Percentiles rank a stretch among this genome's conserved stretches.
Conservation (phyloP, 2,797 vertebrate genomes). For the Poecile montanus region DNA sequence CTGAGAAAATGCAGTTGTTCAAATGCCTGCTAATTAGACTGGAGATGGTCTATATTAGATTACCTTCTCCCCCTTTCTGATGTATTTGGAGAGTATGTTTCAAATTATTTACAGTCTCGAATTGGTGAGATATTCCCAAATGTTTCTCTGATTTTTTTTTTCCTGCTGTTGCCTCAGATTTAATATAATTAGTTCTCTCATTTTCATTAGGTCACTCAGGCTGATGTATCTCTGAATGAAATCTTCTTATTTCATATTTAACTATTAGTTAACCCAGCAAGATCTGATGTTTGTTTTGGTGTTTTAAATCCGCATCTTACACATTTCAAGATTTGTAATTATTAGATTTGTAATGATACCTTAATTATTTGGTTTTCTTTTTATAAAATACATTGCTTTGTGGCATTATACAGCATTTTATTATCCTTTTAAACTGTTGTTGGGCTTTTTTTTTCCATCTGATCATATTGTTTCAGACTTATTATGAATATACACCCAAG, state of each 20-base stretch:
- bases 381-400: slow-evolving; percentile 54
- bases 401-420: slow-evolving; percentile 39
- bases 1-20: slow-evolving; percentile 15
- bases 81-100: slow-evolving; percentile 37
- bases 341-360: slow-evolving; percentile 32
- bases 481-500: slow-evolving; percentile 27
- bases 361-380: slow-evolving; percentile 67
- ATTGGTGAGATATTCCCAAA: slow-evolving; percentile 37
- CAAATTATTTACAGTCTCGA: slow-evolving; percentile 53
- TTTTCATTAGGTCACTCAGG: slow-evolving; percentile 37
- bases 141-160: not conserved
- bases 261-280: slow-evolving; percentile 45
- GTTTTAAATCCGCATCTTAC: slow-evolving; percentile 24
- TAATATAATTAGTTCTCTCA: slow-evolving; percentile 41
- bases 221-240: slow-evolving; percentile 36
- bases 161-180: not conserved
- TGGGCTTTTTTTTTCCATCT: slow-evolving; percentile 38
- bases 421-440: slow-evolving; percentile 45
- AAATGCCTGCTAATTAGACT: slow-evolving; percentile 28
- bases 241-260: slow-evolving; percentile 49
- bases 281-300: slow-evolving; percentile 43
- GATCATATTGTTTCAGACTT: slow-evolving; percentile 60
- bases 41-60: slow-evolving; percentile 18
- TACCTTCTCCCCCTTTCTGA: not conserved
- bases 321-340: slow-evolving; percentile 53